A percentile compares a stretch with the other conserved stretches of the same genome.
Conservation (phyloP, 2,797 vertebrate species). For the Emydoidea blandingii region DNA sequence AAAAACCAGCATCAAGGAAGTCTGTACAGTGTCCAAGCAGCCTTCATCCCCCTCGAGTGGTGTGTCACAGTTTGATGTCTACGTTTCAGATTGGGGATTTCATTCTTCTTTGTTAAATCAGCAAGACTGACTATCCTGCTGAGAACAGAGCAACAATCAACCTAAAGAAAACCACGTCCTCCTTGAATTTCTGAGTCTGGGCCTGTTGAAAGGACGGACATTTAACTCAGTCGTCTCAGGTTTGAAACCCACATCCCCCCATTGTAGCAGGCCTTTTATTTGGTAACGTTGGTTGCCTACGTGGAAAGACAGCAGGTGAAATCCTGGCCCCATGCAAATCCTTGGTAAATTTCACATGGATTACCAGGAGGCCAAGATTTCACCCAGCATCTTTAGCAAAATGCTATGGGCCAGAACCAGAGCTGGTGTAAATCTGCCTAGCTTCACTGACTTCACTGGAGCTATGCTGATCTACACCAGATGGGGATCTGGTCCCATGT, state of each 20-base stretch:
- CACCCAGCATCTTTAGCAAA: background rate
- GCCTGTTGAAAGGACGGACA: background rate
- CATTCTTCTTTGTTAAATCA: background rate
- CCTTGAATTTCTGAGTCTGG: background rate
- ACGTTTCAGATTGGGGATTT: background rate
- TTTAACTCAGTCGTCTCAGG: background rate
- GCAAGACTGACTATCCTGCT: background rate
- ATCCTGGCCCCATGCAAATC: background rate
- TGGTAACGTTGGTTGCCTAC: background rate
- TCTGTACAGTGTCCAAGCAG: background rate
- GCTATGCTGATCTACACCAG: accelerated
- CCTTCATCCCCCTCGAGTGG: background rate
- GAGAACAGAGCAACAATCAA: accelerated
- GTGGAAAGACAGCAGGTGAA: background rate
- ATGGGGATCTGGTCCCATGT: background rate
- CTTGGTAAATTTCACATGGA: accelerated
- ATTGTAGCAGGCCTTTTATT: background rate
- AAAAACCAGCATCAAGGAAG: accelerated
- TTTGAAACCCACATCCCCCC: background rate
- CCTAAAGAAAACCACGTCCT: background rate
- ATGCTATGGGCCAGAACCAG: accelerated
- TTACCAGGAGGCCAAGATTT: background rate
- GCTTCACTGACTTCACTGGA: background rate
- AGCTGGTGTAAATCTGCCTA: background rate
- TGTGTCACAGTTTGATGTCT: accelerated